Evolutionary conservation across 2,113 vertebrate species (phyloP), one percentile per base, ranked within the genome.

Genomic region (Phycodurus eques): DNA sequence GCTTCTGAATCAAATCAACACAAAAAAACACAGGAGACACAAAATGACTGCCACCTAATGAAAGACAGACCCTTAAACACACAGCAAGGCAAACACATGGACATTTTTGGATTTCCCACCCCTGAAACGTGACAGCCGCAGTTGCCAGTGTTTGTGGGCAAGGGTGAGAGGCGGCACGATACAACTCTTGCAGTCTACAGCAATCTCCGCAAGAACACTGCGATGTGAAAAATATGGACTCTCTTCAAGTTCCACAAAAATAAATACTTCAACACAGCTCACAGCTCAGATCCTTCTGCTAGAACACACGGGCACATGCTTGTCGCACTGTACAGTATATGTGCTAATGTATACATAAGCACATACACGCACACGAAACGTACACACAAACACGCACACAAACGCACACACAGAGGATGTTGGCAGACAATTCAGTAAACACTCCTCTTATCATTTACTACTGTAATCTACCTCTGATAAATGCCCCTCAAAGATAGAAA

Each of bases 391-490:
- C 80, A 68, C 51, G 72, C 65, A 83, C 62, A 49, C 75, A 83
- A 83, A 82, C 74, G 82, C 67, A 80, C 83, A 85, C 83, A 84
- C 71, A 78, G 78, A 81, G 86, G 78, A 89, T 87, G 86, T 88
- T 90, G 92, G 90, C 92, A 93, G 90, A 86, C 82, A 84, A 89
- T 88, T 92, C 92, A 90, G 89, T 91, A 90, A 90, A 88, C 91
- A 91, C 89, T 89, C 87, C 83, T 76, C 84, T 92, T 90, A 90
- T 90, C 89, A 85, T 83, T 85, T 82, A 88, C 79, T 78, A 86
- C 86, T 90, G 84, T 89, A 91, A 91, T 91, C 89, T 92, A 86
- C 88, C 83, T 88, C 89, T 88, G 90, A 94, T 92, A 92, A 92
- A 93, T 87, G 86, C 91, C 83, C 79, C 88, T 91, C 88, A 90